These are phyloP conservation scores for Scaptomyza caliginosa DNA, from an alignment of 2,888 invertebrate species.

Conservation along the genomic window DNA sequence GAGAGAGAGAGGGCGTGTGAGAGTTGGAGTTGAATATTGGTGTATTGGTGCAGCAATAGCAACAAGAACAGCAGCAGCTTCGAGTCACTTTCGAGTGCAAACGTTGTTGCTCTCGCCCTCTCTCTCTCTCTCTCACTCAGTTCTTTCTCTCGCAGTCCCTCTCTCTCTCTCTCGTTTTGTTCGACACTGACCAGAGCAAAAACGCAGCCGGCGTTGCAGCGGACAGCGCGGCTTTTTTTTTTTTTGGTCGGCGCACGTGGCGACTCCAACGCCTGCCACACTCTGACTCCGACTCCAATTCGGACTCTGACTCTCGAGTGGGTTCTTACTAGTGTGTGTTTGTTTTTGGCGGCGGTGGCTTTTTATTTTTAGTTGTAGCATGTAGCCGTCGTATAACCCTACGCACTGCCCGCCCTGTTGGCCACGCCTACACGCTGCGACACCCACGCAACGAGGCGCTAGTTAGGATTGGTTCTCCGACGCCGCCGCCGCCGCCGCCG, in stretches of 20 bases:
- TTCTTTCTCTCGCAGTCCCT: background rate
- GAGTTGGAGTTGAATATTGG: constrained; percentile 17
- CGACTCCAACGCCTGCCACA: constrained; percentile 37
- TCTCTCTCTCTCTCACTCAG: background rate
- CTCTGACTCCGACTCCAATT: constrained; percentile 37
- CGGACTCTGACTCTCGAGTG: constrained; percentile 22
- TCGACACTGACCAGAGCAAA: constrained; percentile 3
- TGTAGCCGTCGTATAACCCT: constrained; percentile 35
- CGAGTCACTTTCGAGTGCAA: constrained; percentile 52
- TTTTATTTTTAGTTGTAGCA: constrained; percentile 5
- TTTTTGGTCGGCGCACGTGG: constrained; percentile 66
- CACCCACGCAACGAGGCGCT: constrained; percentile 75
- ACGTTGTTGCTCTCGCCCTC: background rate
- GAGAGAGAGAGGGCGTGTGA: constrained; percentile 9
- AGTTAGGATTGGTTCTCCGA: constrained; percentile 70
- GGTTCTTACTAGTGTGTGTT: background rate
- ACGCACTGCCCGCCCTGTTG: constrained; percentile 59
- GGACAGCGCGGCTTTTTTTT: constrained; percentile 17
- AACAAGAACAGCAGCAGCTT: constrained; percentile 6
- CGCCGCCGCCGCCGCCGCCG: constrained; percentile 65
- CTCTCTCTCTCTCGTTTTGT: background rate
- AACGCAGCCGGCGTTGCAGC: constrained; percentile 15
- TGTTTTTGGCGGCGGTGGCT: constrained; percentile 32
- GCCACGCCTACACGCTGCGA: constrained; percentile 75
- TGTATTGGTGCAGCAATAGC: constrained; percentile 29